These are phyloP conservation scores for Lochmaea capreae DNA, from an alignment of 2,888 invertebrate genomes.

Conservation along the genomic window DNA sequence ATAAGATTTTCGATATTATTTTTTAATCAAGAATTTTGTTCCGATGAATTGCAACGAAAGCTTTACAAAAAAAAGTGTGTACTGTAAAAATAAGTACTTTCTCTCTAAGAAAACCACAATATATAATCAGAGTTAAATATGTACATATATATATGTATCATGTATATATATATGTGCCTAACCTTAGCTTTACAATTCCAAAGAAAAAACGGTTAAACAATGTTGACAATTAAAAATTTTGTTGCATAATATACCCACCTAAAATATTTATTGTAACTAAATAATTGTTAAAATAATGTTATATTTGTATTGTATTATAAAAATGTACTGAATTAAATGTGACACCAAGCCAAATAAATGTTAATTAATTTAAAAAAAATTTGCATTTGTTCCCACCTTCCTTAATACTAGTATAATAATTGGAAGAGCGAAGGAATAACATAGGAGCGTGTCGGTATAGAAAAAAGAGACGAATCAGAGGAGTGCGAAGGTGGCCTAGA, in stretches of 20 bases:
- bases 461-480: too few species aligned
- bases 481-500: too few species aligned
- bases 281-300: constrained; percentile 62
- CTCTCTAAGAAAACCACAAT: too few species aligned
- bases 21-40: too few species aligned
- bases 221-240: constrained; percentile 40
- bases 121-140: too few species aligned
- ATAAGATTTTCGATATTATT: too few species aligned
- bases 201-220: constrained; percentile 28
- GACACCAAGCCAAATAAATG: constrained; percentile 65
- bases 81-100: too few species aligned
- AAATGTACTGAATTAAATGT: constrained; percentile 65
- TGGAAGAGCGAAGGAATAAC: background rate
- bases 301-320: constrained; percentile 60
- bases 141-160: constrained; percentile 33
- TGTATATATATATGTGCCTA: constrained; percentile 65
- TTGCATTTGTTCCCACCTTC: background rate
- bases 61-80: too few species aligned
- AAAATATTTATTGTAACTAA: constrained; percentile 32
- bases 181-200: constrained; percentile 56
- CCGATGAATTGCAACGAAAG: too few species aligned
- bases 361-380: constrained; percentile 49
- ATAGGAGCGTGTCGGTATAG: too few species aligned
- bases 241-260: constrained; percentile 40
- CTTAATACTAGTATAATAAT: too few species aligned